Base-by-base conservation (phyloP, 1,140 invertebrate species). In the Zaprionus camerounensis region DNA sequence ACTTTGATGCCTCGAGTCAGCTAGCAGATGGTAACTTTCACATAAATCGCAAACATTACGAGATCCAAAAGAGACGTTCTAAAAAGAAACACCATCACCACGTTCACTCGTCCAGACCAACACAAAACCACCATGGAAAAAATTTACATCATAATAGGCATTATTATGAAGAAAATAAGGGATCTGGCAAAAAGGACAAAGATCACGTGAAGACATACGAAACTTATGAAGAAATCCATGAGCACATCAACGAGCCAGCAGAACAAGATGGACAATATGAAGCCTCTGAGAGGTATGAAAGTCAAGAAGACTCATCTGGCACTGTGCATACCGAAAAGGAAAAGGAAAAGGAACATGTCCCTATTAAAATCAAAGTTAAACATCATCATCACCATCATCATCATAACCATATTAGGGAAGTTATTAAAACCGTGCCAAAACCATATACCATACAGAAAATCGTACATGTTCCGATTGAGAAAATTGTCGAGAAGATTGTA, bases 311-410 rank as follows among this genome's bases (percentile, higher is more conserved):
- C 4, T 34, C 68, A 13, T 24, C 53, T 3, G 53, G 28, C 53
- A 22, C 20, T 22, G 13, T 5, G 0, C 64, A 77, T 3, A 57
- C 36, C 2, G 49, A 15, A 34, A 69, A 62, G 2, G 53, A 67
- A 17, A 53, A 63, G 6, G 73, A 83, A 17, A 53, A 63, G 3
- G 73, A 83, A 31, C 44, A 70, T 11, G 15, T 15, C 0, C 69
- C 46, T 1, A 44, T 83, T 28, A 86, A 78, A 51, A 93, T 94
- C 13, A 94, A 94, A 87, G 93, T 95, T 56, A 95, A 94, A 76
- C 94, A 95, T 73, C 94, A 95, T 75, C 94, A 95, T 78, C 94
- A 95, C 76, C 94, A 95, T 75, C 94, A 95, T 79, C 94, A 95
- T 73, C 94, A 95, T 87, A 94, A 94, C 81, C 94, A 94, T 76